Percentiles rank a stretch among this genome's conserved stretches.
phyloP scores from a whole-genome alignment of 1,140 invertebrate species.

The Conopomorpha cramerella region DNA sequence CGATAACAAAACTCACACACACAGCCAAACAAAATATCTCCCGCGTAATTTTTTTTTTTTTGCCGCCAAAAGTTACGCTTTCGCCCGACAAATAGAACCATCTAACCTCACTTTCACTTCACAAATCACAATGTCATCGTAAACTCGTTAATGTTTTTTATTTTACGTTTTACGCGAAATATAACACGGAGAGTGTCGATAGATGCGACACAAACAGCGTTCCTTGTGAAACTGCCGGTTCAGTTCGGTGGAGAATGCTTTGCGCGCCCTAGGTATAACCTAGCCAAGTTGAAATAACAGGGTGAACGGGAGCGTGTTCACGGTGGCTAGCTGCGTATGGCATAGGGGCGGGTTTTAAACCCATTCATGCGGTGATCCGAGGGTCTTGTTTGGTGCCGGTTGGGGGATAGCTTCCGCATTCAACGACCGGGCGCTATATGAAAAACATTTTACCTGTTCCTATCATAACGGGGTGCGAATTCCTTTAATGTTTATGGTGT shows the following conservation, averaged over 20 bases:
- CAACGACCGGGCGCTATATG: slow-evolving; percentile 2
- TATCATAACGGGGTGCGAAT: slow-evolving; percentile 8
- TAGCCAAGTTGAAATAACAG: slow-evolving; percentile 35
- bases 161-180: too few species aligned
- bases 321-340: slow-evolving; percentile 7
- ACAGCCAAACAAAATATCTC: too few species aligned
- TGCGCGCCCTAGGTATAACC: slow-evolving; percentile 43
- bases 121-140: too few species aligned
- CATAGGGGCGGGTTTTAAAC: slow-evolving; percentile 20
- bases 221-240: slow-evolving; percentile 33
- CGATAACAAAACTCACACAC: too few species aligned
- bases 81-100: too few species aligned
- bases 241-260: slow-evolving; percentile 27
- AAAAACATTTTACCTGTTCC: slow-evolving; percentile 3
- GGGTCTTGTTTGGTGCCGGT: too few species aligned
- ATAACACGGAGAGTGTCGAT: too few species aligned
- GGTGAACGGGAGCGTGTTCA: slow-evolving; percentile 17
- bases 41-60: too few species aligned
- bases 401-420: slow-evolving; percentile 17
- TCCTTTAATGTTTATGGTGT: too few species aligned
- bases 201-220: slow-evolving; percentile 23
- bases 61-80: too few species aligned
- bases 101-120: too few species aligned
- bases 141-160: too few species aligned
- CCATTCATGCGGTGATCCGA: slow-evolving; percentile 28